Base-by-base conservation (phyloP, 64 coral and sea anemone genomes). In the Pachyseris speciosa region DNA sequence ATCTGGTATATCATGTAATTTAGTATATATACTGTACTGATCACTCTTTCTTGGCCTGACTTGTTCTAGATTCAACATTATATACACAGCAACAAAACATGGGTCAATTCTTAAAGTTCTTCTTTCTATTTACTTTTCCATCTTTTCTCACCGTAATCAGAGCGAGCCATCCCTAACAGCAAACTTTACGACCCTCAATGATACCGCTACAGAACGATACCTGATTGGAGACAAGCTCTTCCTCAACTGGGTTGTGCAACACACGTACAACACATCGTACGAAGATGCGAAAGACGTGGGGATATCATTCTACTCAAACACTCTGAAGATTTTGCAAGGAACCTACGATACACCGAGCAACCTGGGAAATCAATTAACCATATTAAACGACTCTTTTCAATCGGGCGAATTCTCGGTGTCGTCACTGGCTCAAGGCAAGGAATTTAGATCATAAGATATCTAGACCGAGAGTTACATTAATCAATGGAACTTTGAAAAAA, bases 251-350 rank as follows among this genome's bases (percentile, higher is more conserved):
- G 55, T 59, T 29, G 93, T 94, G 3, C 48, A 61, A 7, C 96
- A 98, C 65, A 88, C 80, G 7, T 30, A 58, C 52, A 98, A 98
- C 58, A 94, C 89, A 27, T 98, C 96, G 0, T 94, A 94, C 15
- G 96, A 83, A 3, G 40, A 78, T 50, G 96, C 96, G 13, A 34
- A 22, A 33, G 53, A 86, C 30, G 89, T 92, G 13, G 30, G 16
- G 4, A 6, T 98, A 37, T 60, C 68, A 4, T 95, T 88, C 80
- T 55, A 67, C 9, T 72, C 78, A 19, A 90, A 53, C 55, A 81
- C 77, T n/a, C 49, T 97, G 48, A 49, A 34, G 9, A 79, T 97
- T 45, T 17, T 86, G 11, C 25, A 33, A 0, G 91, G 74, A 17
- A 67, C 86, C 1, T 97, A 74, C 29, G 2, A 80, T 27, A 57